Evolutionary conservation across 2,797 vertebrate species (phyloP).

Genomic region (Pseudochirops corinnae): DNA sequence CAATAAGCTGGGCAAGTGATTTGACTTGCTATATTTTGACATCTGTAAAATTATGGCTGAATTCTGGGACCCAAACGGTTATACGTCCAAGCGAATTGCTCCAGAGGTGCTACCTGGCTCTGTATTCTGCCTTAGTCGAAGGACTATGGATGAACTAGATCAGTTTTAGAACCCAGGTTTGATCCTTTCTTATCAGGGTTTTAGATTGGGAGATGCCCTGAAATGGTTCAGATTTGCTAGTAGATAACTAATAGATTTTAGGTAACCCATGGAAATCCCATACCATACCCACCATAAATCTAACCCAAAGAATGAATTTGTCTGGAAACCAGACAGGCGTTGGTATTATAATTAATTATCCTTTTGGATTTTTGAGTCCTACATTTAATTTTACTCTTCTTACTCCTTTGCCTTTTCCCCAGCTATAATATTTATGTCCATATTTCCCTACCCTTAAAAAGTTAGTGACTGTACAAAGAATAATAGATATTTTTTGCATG

Average conservation of each 20-base stretch:
- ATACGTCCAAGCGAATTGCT: neutral
- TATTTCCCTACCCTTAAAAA: constrained; percentile 23
- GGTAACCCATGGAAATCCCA: constrained; percentile 34
- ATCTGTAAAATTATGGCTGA: constrained; percentile 26
- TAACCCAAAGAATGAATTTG: constrained; percentile 8
- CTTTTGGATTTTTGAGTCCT: constrained; percentile 40
- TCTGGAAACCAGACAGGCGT: constrained; percentile 47
- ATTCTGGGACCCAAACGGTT: neutral
- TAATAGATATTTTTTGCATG: neutral
- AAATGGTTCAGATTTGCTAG: neutral
- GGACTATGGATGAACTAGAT: neutral
- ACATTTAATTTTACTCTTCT: constrained; percentile 29
- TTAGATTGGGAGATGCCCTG: constrained; percentile 1
- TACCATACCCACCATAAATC: constrained; percentile 10
- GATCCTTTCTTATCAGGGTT: neutral
- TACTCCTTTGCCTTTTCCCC: constrained; percentile 49
- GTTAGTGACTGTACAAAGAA: neutral
- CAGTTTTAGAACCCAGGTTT: neutral
- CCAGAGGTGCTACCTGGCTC: neutral
- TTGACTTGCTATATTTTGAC: constrained; percentile 43
- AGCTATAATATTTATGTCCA: constrained; percentile 27
- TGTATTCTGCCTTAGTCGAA: constrained; percentile 1
- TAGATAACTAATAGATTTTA: neutral
- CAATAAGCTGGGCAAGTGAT: neutral
- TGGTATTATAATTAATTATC: constrained; percentile 41